These are phyloP conservation scores for Anthopleura sola DNA, from an alignment of 64 coral and sea anemone genomes.

Conservation along the genomic window DNA sequence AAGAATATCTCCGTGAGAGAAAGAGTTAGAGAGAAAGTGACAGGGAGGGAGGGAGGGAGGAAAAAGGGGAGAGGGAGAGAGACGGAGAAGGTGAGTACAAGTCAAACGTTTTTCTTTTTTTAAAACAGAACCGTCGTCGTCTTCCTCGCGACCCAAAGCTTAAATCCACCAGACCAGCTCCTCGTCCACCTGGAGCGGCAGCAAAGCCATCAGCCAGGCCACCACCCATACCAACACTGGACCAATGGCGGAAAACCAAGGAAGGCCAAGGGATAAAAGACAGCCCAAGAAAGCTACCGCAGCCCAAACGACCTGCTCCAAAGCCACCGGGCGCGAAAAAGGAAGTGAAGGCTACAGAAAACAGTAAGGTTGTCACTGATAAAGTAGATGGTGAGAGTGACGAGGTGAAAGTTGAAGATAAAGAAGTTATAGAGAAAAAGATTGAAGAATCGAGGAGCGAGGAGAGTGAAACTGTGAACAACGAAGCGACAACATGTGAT, in stretches of 20 bases:
- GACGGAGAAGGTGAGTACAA: neutral
- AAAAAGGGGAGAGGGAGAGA: too few species aligned
- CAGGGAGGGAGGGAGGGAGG: too few species aligned
- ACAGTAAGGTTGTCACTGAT: neutral
- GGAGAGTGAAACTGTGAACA: neutral
- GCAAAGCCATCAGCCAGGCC: neutral
- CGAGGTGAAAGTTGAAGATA: neutral
- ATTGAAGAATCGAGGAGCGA: neutral
- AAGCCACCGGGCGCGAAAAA: neutral
- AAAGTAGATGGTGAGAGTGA: neutral
- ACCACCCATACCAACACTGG: slow-evolving; percentile 41
- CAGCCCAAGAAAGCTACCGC: neutral
- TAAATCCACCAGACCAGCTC: neutral
- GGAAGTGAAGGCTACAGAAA: neutral
- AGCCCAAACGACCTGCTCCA: neutral
- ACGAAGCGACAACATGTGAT: neutral
- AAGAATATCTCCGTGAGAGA: too few species aligned
- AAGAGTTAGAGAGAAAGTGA: too few species aligned
- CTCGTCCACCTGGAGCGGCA: neutral
- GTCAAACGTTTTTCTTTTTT: neutral
- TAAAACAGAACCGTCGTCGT: slow-evolving; percentile 19
- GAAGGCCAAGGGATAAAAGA: neutral
- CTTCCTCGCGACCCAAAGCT: slow-evolving; percentile 7
- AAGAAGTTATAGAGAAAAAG: neutral
- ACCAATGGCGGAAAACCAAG: slow-evolving; percentile 31